Conservation (phyloP, 2,113 vertebrate genomes). For the Chascanopsetta lugubris region DNA sequence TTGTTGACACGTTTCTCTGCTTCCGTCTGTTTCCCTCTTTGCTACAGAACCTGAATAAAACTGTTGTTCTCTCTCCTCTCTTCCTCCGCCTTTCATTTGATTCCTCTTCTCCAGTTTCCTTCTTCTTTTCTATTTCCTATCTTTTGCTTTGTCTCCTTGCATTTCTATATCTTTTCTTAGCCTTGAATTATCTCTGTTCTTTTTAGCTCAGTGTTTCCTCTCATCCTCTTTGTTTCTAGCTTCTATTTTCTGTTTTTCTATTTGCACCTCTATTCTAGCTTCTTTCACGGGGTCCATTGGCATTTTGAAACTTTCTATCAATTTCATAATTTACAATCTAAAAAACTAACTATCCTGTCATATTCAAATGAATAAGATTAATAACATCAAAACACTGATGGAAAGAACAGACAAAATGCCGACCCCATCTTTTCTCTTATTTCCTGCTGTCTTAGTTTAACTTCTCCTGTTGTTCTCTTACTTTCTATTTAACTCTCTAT, state of each 20-base stretch:
- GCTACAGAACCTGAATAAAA: constrained; percentile 69
- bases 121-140: background rate
- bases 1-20: background rate
- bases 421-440: background rate
- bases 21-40: constrained; percentile 40
- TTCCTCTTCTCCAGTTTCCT: background rate
- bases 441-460: constrained; percentile 1
- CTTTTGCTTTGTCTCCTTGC: background rate
- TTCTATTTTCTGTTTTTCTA: background rate
- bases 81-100: constrained; percentile 32
- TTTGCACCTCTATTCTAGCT: background rate
- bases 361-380: no score
- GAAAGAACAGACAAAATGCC: no score
- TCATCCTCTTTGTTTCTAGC: background rate
- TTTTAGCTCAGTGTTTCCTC: background rate
- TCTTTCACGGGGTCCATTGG: no score
- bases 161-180: background rate
- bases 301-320: no score
- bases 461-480: background rate
- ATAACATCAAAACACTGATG: no score
- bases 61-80: constrained; percentile 26
- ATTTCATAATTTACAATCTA: no score
- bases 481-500: background rate
- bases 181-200: background rate
- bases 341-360: no score